Conservation (phyloP, 2,113 vertebrate species). For the Sigmodon hispidus region DNA sequence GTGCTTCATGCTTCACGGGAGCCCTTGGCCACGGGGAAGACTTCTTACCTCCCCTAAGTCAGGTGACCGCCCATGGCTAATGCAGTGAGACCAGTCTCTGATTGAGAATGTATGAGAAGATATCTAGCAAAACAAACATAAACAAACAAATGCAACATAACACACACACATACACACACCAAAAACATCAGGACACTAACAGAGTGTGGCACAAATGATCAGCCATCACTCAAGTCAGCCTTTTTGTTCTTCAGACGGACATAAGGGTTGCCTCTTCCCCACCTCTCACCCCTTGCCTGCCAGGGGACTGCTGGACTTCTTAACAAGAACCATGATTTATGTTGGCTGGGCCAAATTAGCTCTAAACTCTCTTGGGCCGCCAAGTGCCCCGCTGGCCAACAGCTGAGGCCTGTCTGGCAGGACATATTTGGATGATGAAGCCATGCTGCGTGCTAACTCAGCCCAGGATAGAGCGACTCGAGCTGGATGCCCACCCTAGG, state of each 20-base stretch:
- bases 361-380: slow-evolving; percentile 79
- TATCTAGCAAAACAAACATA: neutral
- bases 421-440: slow-evolving; percentile 88
- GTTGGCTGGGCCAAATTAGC: slow-evolving; percentile 67
- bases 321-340: slow-evolving; percentile 70
- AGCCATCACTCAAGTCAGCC: neutral
- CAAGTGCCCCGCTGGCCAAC: slow-evolving; percentile 83
- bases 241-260: neutral
- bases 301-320: slow-evolving; percentile 64
- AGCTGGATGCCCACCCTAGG: slow-evolving; percentile 79
- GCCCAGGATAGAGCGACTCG: slow-evolving; percentile 79
- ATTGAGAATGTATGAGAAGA: neutral
- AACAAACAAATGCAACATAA: neutral
- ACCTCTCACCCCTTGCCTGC: slow-evolving; percentile 51
- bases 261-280: neutral
- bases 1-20: neutral
- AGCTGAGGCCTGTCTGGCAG: slow-evolving; percentile 84
- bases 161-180: neutral
- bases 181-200: neutral
- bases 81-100: neutral
- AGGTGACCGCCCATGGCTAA: neutral
- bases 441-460: slow-evolving; percentile 82
- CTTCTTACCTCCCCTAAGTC: neutral
- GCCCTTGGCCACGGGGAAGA: neutral
- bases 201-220: neutral